Conservation (phyloP, 1,140 invertebrate species). For the Cheumatopsyche charites region DNA sequence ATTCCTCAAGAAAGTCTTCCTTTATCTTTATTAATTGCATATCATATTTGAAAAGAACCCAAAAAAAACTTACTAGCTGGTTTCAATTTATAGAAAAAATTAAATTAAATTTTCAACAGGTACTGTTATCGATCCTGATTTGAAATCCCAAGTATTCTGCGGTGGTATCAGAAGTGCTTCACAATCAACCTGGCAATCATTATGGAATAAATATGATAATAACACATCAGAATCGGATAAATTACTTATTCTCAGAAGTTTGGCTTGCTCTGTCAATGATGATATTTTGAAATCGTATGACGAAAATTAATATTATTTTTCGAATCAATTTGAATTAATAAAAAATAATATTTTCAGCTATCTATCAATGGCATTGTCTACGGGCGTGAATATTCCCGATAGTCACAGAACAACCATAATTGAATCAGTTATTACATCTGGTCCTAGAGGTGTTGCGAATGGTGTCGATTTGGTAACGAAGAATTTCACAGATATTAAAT, state of each 20-base stretch:
- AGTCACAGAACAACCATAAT: slow-evolving; percentile 48
- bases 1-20: too few species aligned
- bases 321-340: neutral
- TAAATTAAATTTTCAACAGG: slow-evolving; percentile 49
- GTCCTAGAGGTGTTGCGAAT: slow-evolving; percentile 53
- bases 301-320: neutral
- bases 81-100: slow-evolving; percentile 65
- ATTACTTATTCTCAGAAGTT: neutral
- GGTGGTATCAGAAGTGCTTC: slow-evolving; percentile 32
- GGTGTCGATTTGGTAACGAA: slow-evolving; percentile 55
- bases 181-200: slow-evolving; percentile 53
- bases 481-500: slow-evolving; percentile 54
- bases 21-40: too few species aligned
- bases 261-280: slow-evolving; percentile 11
- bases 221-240: neutral
- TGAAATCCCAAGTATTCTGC: neutral
- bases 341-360: slow-evolving; percentile 8
- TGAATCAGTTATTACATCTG: slow-evolving; percentile 54
- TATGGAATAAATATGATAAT: neutral
- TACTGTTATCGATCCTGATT: slow-evolving; percentile 49
- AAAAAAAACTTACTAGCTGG: neutral
- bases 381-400: neutral
- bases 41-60: too few species aligned
- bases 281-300: neutral
- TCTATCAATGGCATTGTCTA: neutral